Base-by-base conservation (phyloP, 1,140 invertebrate genomes). In the Ganaspis sp. region DNA sequence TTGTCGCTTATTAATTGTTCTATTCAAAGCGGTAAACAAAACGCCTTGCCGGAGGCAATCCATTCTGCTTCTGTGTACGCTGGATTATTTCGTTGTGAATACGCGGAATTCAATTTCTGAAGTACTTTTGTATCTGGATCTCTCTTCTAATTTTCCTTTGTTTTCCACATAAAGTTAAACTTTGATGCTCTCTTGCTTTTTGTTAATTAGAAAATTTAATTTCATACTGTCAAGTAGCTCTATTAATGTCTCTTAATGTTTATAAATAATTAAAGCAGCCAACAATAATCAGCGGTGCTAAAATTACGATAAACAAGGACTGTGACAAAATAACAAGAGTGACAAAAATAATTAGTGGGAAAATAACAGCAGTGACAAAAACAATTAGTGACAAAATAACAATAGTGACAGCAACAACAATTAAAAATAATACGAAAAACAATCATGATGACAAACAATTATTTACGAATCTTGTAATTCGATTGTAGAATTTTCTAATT, bases 21-120 rank as follows among this genome's bases (percentile, higher is more conserved):
- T 64, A 64, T 64, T 64, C 23, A 64, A 64, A n/a, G 9, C 54
- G 15, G 54, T 15, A 64, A 64, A 64, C 54, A 64, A 64, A 64
- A 26, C 23, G 26, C 54, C 54, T 64, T 64, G 23, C 54, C 23
- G 54, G 54, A 64, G 54, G 54, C 54, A 64, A 64, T 64, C 23
- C 23, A 64, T 64, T 64, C 3, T 34, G 23, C 54, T 64, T 6
- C 11, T 29, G 23, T 29, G 54, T 64, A 17, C 12, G 17, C 15
- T 4, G 40, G 40, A 45, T 45, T 45, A 45, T 45, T 58, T 58
- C 26, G 54, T 29, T 64, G 23, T 29, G 54, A 29, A 64, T 64
- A 64, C 23, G 54, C 54, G 54, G 21, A 15, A 64, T 29, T 64
- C 23, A 64, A 64, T 64, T 64, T 23, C 26, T 29, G 21, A 58